phyloP scores from a whole-genome alignment of 2,888 invertebrate species.

The Dorcus parallelipipedus region DNA sequence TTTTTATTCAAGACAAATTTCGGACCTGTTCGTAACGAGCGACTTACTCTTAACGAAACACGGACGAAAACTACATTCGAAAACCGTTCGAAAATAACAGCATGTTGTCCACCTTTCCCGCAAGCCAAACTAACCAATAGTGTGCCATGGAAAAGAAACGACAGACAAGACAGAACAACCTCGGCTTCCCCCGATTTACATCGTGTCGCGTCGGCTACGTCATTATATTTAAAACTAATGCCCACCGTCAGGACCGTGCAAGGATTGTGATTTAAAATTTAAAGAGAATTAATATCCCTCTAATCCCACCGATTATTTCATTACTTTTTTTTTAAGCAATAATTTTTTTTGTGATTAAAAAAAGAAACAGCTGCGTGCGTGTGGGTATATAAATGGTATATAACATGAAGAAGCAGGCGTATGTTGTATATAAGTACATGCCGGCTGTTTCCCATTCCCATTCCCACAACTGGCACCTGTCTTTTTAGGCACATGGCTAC shows the following conservation, averaged over 20 bases:
- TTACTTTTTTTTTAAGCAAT: no score
- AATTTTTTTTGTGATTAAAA: no score
- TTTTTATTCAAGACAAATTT: no score
- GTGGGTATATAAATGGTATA: no score
- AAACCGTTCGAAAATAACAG: slow-evolving; percentile 23
- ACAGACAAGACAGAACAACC: neutral
- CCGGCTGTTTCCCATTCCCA: neutral
- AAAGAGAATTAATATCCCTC: no score
- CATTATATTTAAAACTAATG: neutral
- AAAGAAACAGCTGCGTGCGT: no score
- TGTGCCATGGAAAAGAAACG: slow-evolving; percentile 6
- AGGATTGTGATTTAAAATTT: no score
- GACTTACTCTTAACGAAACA: neutral
- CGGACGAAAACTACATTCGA: slow-evolving; percentile 17
- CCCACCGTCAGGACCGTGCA: no score
- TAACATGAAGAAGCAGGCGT: neutral
- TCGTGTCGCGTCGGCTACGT: neutral
- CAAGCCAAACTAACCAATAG: slow-evolving; percentile 21
- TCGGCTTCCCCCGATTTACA: neutral
- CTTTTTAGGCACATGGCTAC: neutral
- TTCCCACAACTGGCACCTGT: neutral
- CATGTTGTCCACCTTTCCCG: slow-evolving; percentile 25
- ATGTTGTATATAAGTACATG: no score
- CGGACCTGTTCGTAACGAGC: slow-evolving; percentile 6
- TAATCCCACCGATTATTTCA: no score